phyloP scores from a whole-genome alignment of 2,113 vertebrate species.

The Mastomys natalensis region DNA sequence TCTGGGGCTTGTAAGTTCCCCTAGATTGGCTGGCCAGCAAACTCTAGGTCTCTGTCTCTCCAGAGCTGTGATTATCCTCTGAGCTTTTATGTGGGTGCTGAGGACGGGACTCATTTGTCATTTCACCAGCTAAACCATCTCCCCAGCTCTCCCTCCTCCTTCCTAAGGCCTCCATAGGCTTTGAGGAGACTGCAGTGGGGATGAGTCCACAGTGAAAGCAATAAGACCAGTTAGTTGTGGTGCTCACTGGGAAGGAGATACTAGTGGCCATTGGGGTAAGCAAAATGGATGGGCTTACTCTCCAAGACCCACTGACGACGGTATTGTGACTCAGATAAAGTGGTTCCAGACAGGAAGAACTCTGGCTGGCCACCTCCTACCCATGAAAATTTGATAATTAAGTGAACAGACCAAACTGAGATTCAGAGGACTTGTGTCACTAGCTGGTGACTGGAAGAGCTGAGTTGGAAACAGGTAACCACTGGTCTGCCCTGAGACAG shows the following conservation, averaged over 20 bases:
- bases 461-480: background rate
- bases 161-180: background rate
- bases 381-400: constrained; percentile 55
- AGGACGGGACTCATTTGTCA: background rate
- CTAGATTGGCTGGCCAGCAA: background rate
- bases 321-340: constrained; percentile 53
- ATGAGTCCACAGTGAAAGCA: background rate
- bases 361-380: constrained; percentile 23
- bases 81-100: background rate
- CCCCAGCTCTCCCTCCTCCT: background rate
- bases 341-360: constrained; percentile 13
- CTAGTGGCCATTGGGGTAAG: background rate
- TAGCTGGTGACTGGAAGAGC: background rate
- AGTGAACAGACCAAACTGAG: constrained; percentile 28
- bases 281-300: constrained; percentile 46
- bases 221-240: background rate
- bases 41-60: background rate
- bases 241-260: background rate
- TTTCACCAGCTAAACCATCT: background rate
- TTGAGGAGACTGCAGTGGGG: background rate
- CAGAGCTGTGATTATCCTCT: background rate
- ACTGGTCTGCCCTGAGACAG: background rate
- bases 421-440: background rate
- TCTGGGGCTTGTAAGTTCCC: background rate
- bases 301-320: background rate